Conservation (phyloP, 2,797 vertebrate species). For the Muscicapa striata region DNA sequence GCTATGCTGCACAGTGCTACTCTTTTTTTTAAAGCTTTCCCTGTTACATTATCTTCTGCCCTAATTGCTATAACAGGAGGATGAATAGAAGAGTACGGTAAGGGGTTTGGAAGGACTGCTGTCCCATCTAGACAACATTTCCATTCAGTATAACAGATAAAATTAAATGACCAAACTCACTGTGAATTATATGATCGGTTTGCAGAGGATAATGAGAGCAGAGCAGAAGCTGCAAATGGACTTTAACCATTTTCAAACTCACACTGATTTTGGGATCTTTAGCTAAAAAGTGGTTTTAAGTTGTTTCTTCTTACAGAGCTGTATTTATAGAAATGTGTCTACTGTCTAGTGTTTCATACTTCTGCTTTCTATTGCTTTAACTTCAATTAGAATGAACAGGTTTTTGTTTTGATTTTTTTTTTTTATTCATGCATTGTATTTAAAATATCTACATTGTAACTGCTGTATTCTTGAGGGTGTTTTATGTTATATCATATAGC, state of each 20-base stretch:
- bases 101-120: not conserved
- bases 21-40: not conserved
- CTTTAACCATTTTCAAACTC: not conserved
- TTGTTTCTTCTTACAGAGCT: not conserved
- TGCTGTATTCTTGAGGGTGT: not conserved
- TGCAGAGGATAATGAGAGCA: not conserved
- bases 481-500: not conserved
- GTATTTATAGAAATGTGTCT: not conserved
- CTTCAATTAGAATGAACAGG: not conserved
- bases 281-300: not conserved
- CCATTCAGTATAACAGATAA: not conserved
- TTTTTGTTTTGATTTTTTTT: not conserved
- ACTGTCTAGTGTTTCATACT: not conserved
- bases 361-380: not conserved
- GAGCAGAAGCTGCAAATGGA: not conserved
- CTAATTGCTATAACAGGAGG: not conserved
- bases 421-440: not conserved
- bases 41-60: not conserved
- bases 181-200: not conserved
- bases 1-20: not conserved
- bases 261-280: not conserved
- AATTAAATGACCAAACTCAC: not conserved
- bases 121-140: not conserved
- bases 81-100: not conserved
- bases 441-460: not conserved